Evolutionary conservation across 2,888 invertebrate species (phyloP).

Genomic region (Limulus polyphemus): DNA sequence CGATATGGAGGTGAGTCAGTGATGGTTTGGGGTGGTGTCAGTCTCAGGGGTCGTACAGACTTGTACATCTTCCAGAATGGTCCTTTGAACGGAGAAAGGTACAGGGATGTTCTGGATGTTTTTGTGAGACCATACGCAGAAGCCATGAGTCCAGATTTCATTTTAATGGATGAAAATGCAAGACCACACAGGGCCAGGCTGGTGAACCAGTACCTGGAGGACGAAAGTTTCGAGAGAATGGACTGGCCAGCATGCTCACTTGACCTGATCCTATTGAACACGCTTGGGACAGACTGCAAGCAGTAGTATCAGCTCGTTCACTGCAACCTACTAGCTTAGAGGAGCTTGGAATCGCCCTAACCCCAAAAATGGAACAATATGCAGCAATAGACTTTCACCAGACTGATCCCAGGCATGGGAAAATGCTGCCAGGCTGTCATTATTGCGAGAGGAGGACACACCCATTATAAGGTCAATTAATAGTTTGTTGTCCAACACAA

Average conservation of each 20-base stretch:
- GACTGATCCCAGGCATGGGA: too few relatives aligned
- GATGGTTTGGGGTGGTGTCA: slow-evolving; percentile 7
- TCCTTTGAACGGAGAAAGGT: background rate
- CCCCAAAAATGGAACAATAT: too few relatives aligned
- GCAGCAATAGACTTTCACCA: too few relatives aligned
- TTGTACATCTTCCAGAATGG: slow-evolving; percentile 3
- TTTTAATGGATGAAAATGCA: slow-evolving; percentile 3
- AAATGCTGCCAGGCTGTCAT: too few relatives aligned
- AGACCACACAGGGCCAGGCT: background rate
- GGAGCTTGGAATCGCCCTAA: too few relatives aligned
- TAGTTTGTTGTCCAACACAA: too few relatives aligned
- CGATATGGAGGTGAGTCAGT: slow-evolving; percentile 1
- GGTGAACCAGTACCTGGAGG: slow-evolving; percentile 3
- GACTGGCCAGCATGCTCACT: background rate
- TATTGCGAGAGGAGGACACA: too few relatives aligned
- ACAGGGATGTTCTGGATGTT: slow-evolving; percentile 2
- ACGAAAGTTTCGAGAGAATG: slow-evolving; percentile 1
- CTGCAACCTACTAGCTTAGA: too few relatives aligned
- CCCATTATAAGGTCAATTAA: too few relatives aligned
- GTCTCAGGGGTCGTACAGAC: background rate
- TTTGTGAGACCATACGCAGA: slow-evolving; percentile 1
- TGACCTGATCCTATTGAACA: slow-evolving; percentile 1
- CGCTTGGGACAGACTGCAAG: background rate
- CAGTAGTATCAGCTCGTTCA: too few relatives aligned
- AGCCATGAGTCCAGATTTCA: slow-evolving; percentile 2